Evolutionary conservation across 2,888 invertebrate genomes (phyloP), one percentile per base, ranked within the genome.

Genomic region (Helleia helle): DNA sequence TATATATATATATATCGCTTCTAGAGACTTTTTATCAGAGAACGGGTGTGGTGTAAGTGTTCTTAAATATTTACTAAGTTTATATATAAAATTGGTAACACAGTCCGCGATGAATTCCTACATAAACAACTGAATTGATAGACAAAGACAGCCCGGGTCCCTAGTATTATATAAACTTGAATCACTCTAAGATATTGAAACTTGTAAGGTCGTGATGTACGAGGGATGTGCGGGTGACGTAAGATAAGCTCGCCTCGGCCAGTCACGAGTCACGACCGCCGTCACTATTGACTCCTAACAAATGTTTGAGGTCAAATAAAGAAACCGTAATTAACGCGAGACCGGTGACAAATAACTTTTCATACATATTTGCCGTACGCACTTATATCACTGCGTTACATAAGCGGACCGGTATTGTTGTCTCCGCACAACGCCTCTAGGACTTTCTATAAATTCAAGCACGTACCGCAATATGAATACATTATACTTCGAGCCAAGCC

Each of bases 281-380:
- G 8, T n/a, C n/a, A n/a, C 34, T 34, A 34, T 34, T 34, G 34
- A 34, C 34, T 34, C 12, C 18, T 18, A 18, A 34, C 11, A 34
- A 22, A 34, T 34, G 34, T 34, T 34, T 34, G 34, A 34, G 34
- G 34, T 34, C 34, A 34, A 34, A 34, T 22, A 34, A 34, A 34
- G 34, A 34, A 34, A 34, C 18, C 34, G 34, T 34, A 34, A 34
- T 34, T 34, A 34, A 34, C 34, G 34, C 34, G 18, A 12, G 17
- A 12, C 34, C 34, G 12, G 22, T 34, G 34, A 34, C 22, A 34
- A 34, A 34, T 34, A 34, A 34, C 34, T 34, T 34, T 34, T 34
- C 34, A 34, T 34, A 34, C 34, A 34, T 34, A 34, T 34, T 34
- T 34, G 15, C 29, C 29, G 31, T 34, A 34, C 34, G 34, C 34